These are phyloP conservation scores for Ethmia dodecea DNA, from an alignment of 2,888 invertebrate genomes.

Conservation along the genomic window DNA sequence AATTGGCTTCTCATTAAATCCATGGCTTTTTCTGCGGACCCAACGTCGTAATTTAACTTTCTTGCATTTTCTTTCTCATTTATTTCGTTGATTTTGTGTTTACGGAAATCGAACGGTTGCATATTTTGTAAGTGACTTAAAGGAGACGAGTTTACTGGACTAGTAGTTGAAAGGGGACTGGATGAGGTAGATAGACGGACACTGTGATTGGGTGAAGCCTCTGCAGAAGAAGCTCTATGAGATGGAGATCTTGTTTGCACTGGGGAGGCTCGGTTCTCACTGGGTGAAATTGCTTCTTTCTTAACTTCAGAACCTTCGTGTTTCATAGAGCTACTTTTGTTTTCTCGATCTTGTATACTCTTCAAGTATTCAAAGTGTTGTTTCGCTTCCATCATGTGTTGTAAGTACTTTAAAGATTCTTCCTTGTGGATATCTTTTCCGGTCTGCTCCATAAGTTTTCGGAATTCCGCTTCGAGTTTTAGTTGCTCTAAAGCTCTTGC, in stretches of 20 bases:
- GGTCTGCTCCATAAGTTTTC: constrained; percentile 77
- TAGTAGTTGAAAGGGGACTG: constrained; percentile 68
- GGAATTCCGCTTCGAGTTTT: constrained; percentile 76
- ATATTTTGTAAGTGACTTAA: constrained; percentile 94
- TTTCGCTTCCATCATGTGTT: constrained; percentile 68
- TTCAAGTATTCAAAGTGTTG: constrained; percentile 60
- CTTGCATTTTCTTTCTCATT: constrained; percentile 58
- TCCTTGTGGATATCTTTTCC: constrained; percentile 60
- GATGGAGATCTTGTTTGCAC: constrained; percentile 42
- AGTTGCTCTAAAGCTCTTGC: constrained; percentile 58
- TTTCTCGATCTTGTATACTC: constrained; percentile 59
- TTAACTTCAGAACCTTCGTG: constrained; percentile 43
- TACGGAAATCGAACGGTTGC: constrained; percentile 96
- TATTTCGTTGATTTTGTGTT: constrained; percentile 61
- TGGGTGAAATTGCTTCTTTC: constrained; percentile 53
- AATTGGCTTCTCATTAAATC: constrained; percentile 82
- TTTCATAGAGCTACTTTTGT: constrained; percentile 23
- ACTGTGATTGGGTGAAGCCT: constrained; percentile 59
- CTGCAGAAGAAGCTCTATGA: constrained; percentile 50
- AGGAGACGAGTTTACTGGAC: constrained; percentile 84
- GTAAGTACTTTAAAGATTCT: constrained; percentile 62
- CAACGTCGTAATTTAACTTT: constrained; percentile 64
- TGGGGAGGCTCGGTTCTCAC: constrained; percentile 45
- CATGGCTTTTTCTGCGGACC: constrained; percentile 60
- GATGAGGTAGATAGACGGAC: constrained; percentile 65